phyloP scores from a whole-genome alignment of 2,888 invertebrate genomes.

The Antheraea assamensis region DNA sequence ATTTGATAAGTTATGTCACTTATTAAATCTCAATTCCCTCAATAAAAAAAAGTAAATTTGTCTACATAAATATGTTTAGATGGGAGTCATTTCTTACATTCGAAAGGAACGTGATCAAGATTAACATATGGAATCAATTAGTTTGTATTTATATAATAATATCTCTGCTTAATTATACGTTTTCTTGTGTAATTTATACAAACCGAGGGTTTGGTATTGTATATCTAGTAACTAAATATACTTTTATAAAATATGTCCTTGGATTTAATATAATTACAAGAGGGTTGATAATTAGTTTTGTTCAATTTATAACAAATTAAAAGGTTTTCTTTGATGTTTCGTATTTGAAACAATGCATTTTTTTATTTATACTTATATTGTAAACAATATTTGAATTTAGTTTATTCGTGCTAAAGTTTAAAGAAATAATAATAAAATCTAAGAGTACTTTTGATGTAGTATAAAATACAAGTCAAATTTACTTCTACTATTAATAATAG shows the following conservation, averaged over 20 bases:
- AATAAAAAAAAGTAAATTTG: not conserved
- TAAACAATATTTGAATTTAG: too few relatives aligned
- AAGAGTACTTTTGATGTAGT: not conserved
- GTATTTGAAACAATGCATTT: not conserved
- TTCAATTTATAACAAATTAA: too few relatives aligned
- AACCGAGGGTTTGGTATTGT: constrained; percentile 13
- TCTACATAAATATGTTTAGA: constrained; percentile 9
- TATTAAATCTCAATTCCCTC: not conserved
- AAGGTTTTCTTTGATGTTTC: not conserved
- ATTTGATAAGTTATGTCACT: not conserved
- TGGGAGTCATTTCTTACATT: constrained; percentile 6
- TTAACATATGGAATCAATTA: constrained; percentile 16
- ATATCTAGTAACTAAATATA: not conserved
- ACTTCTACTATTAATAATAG: not conserved
- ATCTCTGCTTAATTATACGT: constrained; percentile 15
- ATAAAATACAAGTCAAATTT: not conserved
- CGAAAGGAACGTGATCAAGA: constrained; percentile 1
- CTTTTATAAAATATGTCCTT: not conserved
- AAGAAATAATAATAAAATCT: too few relatives aligned
- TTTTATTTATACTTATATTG: too few relatives aligned
- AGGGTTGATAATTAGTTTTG: too few relatives aligned
- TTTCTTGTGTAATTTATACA: constrained; percentile 26
- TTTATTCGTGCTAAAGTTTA: too few relatives aligned
- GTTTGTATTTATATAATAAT: constrained; percentile 10
- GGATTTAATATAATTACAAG: not conserved